A percentile compares a stretch with the other conserved stretches of the same genome.
These are phyloP conservation scores for Brotula barbata DNA, from an alignment of 2,797 vertebrate genomes.

Conservation along the genomic window DNA sequence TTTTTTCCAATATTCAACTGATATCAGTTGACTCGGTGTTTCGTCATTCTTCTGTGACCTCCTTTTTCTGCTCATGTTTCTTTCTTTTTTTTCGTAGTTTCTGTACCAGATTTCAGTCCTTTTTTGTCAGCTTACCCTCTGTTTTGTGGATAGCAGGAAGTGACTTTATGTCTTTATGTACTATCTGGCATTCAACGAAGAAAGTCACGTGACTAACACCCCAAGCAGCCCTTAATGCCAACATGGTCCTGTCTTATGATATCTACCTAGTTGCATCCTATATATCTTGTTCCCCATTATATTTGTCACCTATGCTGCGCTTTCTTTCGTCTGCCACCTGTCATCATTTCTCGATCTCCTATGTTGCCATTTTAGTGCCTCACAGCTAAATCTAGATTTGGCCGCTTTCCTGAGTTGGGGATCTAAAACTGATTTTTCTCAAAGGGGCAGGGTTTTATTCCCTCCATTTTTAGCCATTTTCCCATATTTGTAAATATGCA, in stretches of 20 bases:
- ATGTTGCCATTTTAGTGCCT: conserved; percentile 18
- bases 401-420: conserved; percentile 32
- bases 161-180: no score
- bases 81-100: conserved; percentile 4
- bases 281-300: conserved; percentile 17
- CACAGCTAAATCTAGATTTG: conserved; percentile 37
- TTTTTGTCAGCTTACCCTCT: conserved; percentile 11
- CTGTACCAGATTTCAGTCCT: conserved; percentile 3
- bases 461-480: conserved; percentile 30
- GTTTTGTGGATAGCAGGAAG: conserved; percentile 38
- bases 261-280: conserved; percentile 9
- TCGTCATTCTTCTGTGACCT: background rate
- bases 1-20: no score
- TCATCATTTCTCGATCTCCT: conserved; percentile 39
- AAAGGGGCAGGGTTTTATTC: conserved; percentile 34
- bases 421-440: conserved; percentile 5
- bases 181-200: no score
- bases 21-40: no score
- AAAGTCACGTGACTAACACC: conserved; percentile 45
- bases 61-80: no score
- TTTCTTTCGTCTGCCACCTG: conserved; percentile 28
- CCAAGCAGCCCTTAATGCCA: conserved; percentile 25
- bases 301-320: conserved; percentile 18
- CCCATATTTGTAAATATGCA: conserved; percentile 46
- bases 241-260: conserved; percentile 9